These are phyloP conservation scores for Heliothis subflexa DNA, from an alignment of 1,140 invertebrate species.

Conservation along the genomic window DNA sequence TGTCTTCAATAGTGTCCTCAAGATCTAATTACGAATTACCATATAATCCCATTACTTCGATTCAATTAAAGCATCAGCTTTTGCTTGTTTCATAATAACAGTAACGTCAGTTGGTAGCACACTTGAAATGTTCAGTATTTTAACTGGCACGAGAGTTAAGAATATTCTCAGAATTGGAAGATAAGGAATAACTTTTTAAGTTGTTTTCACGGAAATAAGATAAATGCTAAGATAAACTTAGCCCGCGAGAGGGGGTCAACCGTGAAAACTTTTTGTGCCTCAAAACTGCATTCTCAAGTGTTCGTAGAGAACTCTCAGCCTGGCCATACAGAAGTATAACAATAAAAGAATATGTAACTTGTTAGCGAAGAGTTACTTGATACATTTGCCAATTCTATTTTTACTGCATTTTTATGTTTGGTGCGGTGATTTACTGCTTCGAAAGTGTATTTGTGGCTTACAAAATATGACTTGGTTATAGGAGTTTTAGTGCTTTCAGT, in stretches of 20 bases:
- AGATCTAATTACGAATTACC: too few relatives aligned
- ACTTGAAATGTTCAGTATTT: slow-evolving; percentile 25
- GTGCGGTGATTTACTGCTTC: slow-evolving; percentile 71
- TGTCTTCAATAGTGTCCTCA: too few relatives aligned
- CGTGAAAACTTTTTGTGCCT: slow-evolving; percentile 62
- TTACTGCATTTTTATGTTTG: slow-evolving; percentile 66
- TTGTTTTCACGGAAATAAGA: slow-evolving; percentile 77
- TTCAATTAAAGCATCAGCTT: background rate
- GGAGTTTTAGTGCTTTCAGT: slow-evolving; percentile 73
- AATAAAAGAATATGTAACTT: slow-evolving; percentile 16
- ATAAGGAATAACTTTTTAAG: slow-evolving; percentile 69
- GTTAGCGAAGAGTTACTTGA: slow-evolving; percentile 5
- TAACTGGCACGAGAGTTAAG: slow-evolving; percentile 46
- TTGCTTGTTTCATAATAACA: slow-evolving; percentile 21
- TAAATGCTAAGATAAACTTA: slow-evolving; percentile 72
- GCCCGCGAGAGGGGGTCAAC: slow-evolving; percentile 55
- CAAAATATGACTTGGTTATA: slow-evolving; percentile 73
- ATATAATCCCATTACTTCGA: too few relatives aligned
- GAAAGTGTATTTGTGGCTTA: slow-evolving; percentile 71
- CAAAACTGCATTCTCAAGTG: slow-evolving; percentile 9
- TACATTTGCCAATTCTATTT: slow-evolving; percentile 63
- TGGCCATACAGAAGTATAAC: background rate
- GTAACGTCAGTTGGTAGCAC: slow-evolving; percentile 6
- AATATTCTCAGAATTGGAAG: slow-evolving; percentile 67
- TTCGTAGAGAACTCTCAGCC: background rate